These are phyloP conservation scores for Ifrita kowaldi DNA, from an alignment of 2,113 vertebrate species.

Conservation along the genomic window DNA sequence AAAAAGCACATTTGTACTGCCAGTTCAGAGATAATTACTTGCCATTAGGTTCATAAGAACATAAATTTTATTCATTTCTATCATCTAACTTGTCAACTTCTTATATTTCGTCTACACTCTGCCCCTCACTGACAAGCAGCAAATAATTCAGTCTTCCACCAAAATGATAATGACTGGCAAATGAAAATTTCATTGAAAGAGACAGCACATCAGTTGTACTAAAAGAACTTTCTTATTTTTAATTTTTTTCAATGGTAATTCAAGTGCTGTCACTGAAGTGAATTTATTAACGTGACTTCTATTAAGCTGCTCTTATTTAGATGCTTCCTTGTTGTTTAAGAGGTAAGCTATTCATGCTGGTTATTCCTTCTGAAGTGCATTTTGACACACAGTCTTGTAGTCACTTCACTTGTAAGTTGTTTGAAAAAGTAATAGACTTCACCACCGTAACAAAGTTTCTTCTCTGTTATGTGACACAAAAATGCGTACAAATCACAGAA, in stretches of 20 bases:
- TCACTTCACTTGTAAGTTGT: background rate
- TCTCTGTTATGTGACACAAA: background rate
- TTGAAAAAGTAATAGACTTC: background rate
- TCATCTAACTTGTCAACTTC: constrained; percentile 68
- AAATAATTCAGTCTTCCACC: constrained; percentile 67
- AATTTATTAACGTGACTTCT: background rate
- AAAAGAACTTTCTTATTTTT: background rate
- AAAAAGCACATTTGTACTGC: constrained; percentile 75
- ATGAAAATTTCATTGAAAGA: constrained; percentile 70
- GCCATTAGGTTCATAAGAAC: constrained; percentile 71
- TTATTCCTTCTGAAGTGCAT: background rate
- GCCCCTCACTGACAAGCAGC: constrained; percentile 65
- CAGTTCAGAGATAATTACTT: constrained; percentile 78
- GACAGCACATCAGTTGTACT: background rate
- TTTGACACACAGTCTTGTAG: background rate
- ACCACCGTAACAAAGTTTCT: background rate
- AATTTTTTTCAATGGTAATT: background rate
- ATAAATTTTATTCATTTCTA: constrained; percentile 76
- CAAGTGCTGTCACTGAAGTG: background rate
- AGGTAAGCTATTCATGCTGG: background rate
- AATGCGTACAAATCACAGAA: background rate
- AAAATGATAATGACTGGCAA: constrained; percentile 69
- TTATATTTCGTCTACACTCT: constrained; percentile 60
- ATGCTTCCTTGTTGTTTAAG: background rate
- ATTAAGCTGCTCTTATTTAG: background rate